Evolutionary conservation across 2,888 invertebrate genomes (phyloP), one percentile per base, ranked within the genome.

Genomic region (Heliconius sara): DNA sequence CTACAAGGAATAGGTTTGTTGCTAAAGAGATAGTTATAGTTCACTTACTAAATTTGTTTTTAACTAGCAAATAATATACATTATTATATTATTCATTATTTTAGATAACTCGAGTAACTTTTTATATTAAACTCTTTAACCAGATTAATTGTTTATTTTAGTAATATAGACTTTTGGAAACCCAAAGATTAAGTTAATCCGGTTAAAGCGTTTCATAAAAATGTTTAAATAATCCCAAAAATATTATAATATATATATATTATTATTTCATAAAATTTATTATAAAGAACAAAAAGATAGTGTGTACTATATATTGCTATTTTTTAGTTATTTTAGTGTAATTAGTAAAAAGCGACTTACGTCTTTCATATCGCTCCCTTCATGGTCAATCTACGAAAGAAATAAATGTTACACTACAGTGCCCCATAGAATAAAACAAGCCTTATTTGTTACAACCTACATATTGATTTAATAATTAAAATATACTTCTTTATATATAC

Each of bases 371-470:
- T 67, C 57, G 77, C 77, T 80, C 81, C 52, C 71, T 77, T 81
- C 79, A 78, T 77, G 66, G 70, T 80, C 79, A 80, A 74, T 83
- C 84, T 84, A 84, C 66, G 83, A 78, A 84, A 84, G 81, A 83
- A 83, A 83, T 83, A 80, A 78, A 73, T 60, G 60, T 81, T 77
- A 66, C 34, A 78, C n/a, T 71, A 71, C 43, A 52, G 71, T 71
- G 27, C 71, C 72, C 72, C 68, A 70, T 43, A 73, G 13, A 34
- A 30, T 30, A 30, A 22, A 22, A 22, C 30, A 72, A 72, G 52
- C 30, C 52, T 52, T 52, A 52, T 52, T 52, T 52, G 22, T 22
- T 52, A 52, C 22, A 52, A 9, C 22, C 52, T 52, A 52, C 52
- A 52, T 52, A 52, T 52, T 3, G 7, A 52, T 52, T 19, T 22